A percentile compares a stretch with the other conserved stretches of the same genome.
Conservation (phyloP, 2,113 vertebrate genomes). For the Platichthys stellatus region DNA sequence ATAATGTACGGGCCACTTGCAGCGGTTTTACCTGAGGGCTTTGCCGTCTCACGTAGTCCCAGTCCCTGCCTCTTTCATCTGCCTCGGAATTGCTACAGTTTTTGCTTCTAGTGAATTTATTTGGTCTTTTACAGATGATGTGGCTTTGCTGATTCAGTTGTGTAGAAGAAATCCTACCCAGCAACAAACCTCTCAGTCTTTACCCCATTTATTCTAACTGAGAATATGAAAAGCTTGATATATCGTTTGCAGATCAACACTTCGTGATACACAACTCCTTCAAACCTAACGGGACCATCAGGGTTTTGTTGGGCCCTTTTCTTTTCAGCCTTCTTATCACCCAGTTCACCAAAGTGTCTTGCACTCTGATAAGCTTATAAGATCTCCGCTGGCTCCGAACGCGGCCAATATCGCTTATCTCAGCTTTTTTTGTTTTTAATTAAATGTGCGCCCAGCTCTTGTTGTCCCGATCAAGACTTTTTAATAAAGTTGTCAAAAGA, state of each 20-base stretch:
- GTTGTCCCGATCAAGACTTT: too few relatives aligned
- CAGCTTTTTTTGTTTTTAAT: background rate
- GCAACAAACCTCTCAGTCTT: too few relatives aligned
- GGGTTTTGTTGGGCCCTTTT: background rate
- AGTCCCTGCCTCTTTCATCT: background rate
- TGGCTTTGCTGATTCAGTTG: too few relatives aligned
- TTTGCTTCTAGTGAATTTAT: too few relatives aligned
- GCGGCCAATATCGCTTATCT: background rate
- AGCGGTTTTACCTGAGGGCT: conserved; percentile 2
- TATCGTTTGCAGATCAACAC: too few relatives aligned
- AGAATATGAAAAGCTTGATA: too few relatives aligned
- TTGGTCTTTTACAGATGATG: too few relatives aligned
- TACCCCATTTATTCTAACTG: too few relatives aligned
- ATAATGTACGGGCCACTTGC: background rate
- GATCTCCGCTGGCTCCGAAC: background rate
- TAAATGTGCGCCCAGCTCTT: too few relatives aligned
- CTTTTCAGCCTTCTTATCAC: conserved; percentile 5
- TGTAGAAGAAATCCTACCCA: too few relatives aligned
- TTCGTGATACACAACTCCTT: too few relatives aligned
- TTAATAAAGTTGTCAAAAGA: background rate
- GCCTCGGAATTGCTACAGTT: too few relatives aligned
- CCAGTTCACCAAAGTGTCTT: background rate
- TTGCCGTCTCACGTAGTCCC: background rate
- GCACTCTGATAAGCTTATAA: background rate
- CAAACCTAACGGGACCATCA: background rate